Evolutionary conservation across 2,888 invertebrate genomes (phyloP), one percentile per base, ranked within the genome.

Genomic region (Plebejus melissa): DNA sequence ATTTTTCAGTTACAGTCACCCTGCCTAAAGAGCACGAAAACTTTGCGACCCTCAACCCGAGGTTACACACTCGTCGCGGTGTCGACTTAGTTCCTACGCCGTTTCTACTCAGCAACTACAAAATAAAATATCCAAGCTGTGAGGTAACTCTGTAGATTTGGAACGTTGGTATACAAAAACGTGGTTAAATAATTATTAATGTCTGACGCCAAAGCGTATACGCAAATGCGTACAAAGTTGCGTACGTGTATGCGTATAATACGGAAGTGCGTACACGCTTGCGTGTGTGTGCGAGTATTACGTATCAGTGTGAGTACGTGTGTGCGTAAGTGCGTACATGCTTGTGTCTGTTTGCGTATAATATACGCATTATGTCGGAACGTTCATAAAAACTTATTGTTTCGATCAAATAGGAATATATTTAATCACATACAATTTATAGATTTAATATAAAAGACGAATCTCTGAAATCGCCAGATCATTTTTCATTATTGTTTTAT

Each of bases 101-200:
- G 78, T 94, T 94, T 84, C 84, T 93, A 81, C 88, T 94, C 76
- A 93, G 94, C 86, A 93, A 93, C 84, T 94, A 93, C 82, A 89
- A 84, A 74, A 86, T 86, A 69, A 85, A 88, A 76, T 83, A 87
- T 78, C 82, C 82, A 60, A 87, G 82, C 78, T 86, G 90, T 78
- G 92, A 93, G 79, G 83, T 93, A 77, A 93, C 91, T 57, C 80
- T 83, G 36, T 83, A 80, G 32, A 65, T 65, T 16, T 65, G 11
- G 16, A 65, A 36, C 13, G 4, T 13, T n/a, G 28, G 4, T 65
- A 16, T 16, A 65, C 65, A 65, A 65, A 65, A 4, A 65, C 32
- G 4, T 65, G 32, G 32, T 65, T 32, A 32, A 65, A 32, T 32
- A 65, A 65, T 65, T 60, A 65, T 65, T 65, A 32, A 65, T 32